Conservation (phyloP, 2,797 vertebrate genomes). For the Eurystomus glaucurus region DNA sequence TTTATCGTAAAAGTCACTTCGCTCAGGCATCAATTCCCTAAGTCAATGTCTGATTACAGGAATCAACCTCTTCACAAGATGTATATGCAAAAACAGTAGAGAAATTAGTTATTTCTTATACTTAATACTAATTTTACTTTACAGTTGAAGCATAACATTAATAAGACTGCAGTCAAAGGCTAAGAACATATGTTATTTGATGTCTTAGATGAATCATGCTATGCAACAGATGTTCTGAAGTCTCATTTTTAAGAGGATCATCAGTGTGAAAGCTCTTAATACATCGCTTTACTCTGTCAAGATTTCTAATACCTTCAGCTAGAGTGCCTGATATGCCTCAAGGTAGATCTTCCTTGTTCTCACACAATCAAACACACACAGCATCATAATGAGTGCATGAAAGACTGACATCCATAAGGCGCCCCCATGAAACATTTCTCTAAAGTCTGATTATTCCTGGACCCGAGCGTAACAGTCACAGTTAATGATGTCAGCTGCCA, state of each 20-base stretch:
- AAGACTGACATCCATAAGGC: slow-evolving; percentile 78
- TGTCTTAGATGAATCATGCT: slow-evolving; percentile 68
- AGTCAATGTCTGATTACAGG: not conserved
- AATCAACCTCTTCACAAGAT: not conserved
- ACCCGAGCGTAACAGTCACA: slow-evolving; percentile 62
- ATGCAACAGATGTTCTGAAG: slow-evolving; percentile 37
- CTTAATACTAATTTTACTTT: slow-evolving; percentile 55
- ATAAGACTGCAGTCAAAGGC: slow-evolving; percentile 58
- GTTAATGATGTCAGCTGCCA: slow-evolving; percentile 75
- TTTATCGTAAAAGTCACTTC: not conserved
- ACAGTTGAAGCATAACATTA: slow-evolving; percentile 53
- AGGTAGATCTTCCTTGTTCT: slow-evolving; percentile 79
- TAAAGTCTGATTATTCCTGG: slow-evolving; percentile 67
- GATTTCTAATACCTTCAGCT: slow-evolving; percentile 71
- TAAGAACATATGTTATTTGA: slow-evolving; percentile 71
- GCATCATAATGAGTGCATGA: slow-evolving; percentile 75
- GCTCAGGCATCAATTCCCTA: not conserved
- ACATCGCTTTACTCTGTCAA: slow-evolving; percentile 78
- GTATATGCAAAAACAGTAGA: not conserved
- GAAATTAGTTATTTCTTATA: slow-evolving; percentile 67
- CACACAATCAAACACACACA: slow-evolving; percentile 82
- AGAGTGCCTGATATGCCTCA: slow-evolving; percentile 73
- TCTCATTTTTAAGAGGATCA: slow-evolving; percentile 72
- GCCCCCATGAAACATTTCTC: slow-evolving; percentile 71
- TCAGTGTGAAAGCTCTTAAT: slow-evolving; percentile 76